Evolutionary conservation across 2,797 vertebrate species (phyloP).

Genomic region (Mycteria americana): DNA sequence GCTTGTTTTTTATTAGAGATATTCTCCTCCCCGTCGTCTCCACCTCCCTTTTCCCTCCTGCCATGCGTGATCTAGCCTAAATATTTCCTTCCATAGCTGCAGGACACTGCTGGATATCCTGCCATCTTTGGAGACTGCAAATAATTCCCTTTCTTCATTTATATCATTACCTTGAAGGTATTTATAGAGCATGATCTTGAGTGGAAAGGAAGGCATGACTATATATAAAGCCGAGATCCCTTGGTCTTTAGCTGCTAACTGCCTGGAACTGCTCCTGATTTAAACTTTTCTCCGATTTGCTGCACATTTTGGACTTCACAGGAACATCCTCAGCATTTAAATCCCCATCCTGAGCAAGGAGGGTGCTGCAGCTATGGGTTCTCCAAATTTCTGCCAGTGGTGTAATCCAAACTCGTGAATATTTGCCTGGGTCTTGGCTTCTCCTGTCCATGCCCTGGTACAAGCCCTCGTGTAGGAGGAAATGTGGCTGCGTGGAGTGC

Average conservation of each 20-base stretch:
- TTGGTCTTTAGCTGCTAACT: slow-evolving; percentile 9
- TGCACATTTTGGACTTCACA: not conserved
- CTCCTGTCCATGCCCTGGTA: not conserved
- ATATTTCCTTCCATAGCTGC: slow-evolving; percentile 65
- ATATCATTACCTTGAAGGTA: slow-evolving; percentile 67
- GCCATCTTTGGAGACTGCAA: slow-evolving; percentile 67
- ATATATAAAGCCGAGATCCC: slow-evolving; percentile 49
- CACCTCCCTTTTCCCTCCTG: slow-evolving; percentile 15
- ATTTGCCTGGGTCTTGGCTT: not conserved
- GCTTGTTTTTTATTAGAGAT: not conserved
- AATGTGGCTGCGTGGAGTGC: not conserved
- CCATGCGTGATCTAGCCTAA: slow-evolving; percentile 22
- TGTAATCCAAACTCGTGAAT: not conserved
- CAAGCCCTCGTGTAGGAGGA: not conserved
- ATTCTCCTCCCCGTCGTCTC: not conserved
- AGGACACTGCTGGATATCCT: slow-evolving; percentile 68
- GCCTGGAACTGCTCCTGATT: slow-evolving; percentile 2
- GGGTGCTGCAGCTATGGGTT: not conserved
- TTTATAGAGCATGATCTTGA: slow-evolving; percentile 62
- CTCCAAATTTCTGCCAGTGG: not conserved
- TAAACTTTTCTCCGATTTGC: not conserved
- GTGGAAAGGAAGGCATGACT: slow-evolving; percentile 41
- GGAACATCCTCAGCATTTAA: not conserved
- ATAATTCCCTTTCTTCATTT: slow-evolving; percentile 74
- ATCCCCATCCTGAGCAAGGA: not conserved